A percentile compares a stretch with the other conserved stretches of the same genome.
Conservation (phyloP, 2,797 vertebrate species). For the Anguilla obscura region DNA sequence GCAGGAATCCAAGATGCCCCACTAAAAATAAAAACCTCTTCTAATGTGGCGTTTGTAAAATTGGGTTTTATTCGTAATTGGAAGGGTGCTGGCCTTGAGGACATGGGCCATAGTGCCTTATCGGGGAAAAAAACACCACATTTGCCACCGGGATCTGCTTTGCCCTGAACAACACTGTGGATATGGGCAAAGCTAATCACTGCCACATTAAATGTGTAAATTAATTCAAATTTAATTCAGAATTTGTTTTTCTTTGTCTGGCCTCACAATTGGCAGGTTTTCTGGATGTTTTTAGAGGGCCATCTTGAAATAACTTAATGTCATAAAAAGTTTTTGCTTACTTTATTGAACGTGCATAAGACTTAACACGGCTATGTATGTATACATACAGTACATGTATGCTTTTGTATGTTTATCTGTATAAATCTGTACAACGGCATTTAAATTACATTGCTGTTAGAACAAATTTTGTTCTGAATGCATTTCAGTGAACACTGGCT, state of each 20-base stretch:
- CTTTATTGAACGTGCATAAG: neutral
- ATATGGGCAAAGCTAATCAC: neutral
- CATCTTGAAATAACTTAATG: slow-evolving; percentile 27
- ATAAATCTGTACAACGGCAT: neutral
- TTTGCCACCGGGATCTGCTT: neutral
- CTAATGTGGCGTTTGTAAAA: neutral
- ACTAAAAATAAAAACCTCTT: neutral
- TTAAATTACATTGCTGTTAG: neutral
- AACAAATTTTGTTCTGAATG: neutral
- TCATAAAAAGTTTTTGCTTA: neutral
- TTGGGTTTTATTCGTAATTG: neutral
- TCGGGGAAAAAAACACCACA: no score
- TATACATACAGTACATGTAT: neutral
- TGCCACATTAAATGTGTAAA: neutral
- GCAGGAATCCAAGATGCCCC: slow-evolving; percentile 17
- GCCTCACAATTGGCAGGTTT: neutral
- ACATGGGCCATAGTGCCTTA: neutral
- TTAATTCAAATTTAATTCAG: neutral
- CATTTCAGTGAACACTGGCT: neutral
- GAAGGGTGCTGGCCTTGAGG: neutral
- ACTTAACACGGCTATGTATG: neutral
- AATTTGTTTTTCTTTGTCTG: neutral
- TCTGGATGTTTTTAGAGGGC: slow-evolving; percentile 23
- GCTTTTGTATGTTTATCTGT: neutral
- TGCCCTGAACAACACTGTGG: neutral